Evolutionary conservation across 2,888 invertebrate species (phyloP), one percentile per base, ranked within the genome.

Genomic region (Pollenia amentaria): DNA sequence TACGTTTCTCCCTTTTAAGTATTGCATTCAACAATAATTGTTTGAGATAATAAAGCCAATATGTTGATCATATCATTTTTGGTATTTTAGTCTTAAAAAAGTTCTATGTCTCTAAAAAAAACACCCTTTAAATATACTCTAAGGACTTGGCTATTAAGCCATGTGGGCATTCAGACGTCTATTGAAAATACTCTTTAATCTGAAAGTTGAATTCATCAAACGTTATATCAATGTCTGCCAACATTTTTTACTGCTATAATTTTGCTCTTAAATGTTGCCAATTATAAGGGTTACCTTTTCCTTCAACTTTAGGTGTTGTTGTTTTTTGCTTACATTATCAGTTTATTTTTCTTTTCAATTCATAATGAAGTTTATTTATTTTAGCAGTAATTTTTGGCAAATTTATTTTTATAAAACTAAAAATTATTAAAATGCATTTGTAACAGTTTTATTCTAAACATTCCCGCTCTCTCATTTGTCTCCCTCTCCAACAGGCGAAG

Each of bases 311-410:
- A 46, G 57, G 14, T 77, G 46, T 77, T 73, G 44, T 44, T 64
- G 55, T 79, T 67, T 14, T 64, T 46, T 60, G 38, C 53, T 69
- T 57, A 55, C 18, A 60, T 11, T 80, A 44, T 12, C 60, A 67
- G 48, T 62, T 44, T 38, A 29, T 72, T 21, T 65, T 76, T 69
- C 48, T 40, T 48, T 69, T 42, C 51, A 38, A 53, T 78, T 29
- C 18, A 29, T 29, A 69, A 67, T 67, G 65, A 40, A 70, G 51
- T 79, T 80, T 80, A 62, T 87, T 87, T 84, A 55, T 80, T 83
- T 84, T 73, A 67, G 70, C 44, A 60, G 51, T 55, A 80, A 76
- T 83, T 87, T 80, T 80, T 78, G 42, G 72, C 83, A 81, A 87
- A 77, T 87, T 84, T 80, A 29, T 67, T 84, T 80, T 81, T 76